Base-by-base conservation (phyloP, 30 jellyfish, hydroid and myxozoan species). In the Turritopsis dohrnii region DNA sequence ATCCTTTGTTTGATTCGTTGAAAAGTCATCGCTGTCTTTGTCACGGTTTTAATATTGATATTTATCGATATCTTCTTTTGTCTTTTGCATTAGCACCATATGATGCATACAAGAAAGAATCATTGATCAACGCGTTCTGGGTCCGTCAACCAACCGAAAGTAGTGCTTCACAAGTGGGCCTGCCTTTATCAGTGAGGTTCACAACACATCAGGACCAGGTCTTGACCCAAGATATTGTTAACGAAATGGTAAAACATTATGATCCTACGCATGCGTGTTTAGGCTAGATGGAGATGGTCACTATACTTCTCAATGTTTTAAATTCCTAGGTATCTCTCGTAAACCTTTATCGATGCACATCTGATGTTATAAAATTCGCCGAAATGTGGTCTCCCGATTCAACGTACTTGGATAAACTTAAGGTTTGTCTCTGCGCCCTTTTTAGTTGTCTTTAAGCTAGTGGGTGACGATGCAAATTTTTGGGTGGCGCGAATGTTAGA, bases 371-470 rank as follows among this genome's bases (percentile, higher is more conserved):
- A 20, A 83, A 81, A 41, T 89, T 94, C 79, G 88, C 96, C 13
- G 99, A 94, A 22, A 83, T 84, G 18, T 94, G 99, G 99, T 81
- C 95, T n/a, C 81, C 95, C n/a, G 96, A 94, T 21, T 83, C 96
- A 31, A 84, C 99, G 13, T 94, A 94, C 75, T 81, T 94, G 25
- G 99, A 94, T 18, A 94, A 94, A 81, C 87, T 94, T 16, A 94
- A 94, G 99, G 99, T 88, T 1, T 1, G 79, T 29, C 16, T 23
- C 29, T 8, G n/a, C n/a, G n/a, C 29, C 19, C 17, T 22, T 53
- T 18, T 17, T 18, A 83, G 21, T 66, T n/a, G n/a, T n/a, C n/a
- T n/a, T n/a, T n/a, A n/a, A n/a, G n/a, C n/a, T n/a, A n/a, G n/a
- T n/a, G n/a, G n/a, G n/a, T n/a, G n/a, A n/a, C n/a, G n/a, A n/a